Base-by-base conservation (phyloP, 2,113 vertebrate species). In the Sapayoa aenigma region DNA sequence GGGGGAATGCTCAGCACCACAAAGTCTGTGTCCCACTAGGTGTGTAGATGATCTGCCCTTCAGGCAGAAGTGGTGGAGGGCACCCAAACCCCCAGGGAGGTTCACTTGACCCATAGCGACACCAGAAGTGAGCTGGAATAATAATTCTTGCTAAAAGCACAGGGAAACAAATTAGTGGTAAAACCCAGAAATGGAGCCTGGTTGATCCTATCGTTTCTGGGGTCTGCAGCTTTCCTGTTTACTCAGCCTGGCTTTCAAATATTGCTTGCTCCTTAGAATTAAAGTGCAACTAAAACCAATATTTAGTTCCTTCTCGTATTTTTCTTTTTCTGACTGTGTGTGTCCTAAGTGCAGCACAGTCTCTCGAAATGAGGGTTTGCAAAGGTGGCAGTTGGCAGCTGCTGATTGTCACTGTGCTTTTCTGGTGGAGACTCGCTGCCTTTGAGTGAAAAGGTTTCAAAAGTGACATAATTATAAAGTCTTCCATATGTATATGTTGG, bases 221-320 rank as follows among this genome's bases (percentile, higher is more conserved):
- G 80, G 82, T 88, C 92, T 95, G 44, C 3, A 23, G 86, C 72
- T 92, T 95, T 95, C 85, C 91, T 96, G 92, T 94, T 94, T 94
- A 77, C 46, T 90, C 60, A 87, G 66, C 67, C 5, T 14, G 63
- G 27, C 84, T 96, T 97, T 93, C 80, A 71, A 88, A 78, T 78
- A 69, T 58, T 94, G 71, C n/a, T 47, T n/a, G 11, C 37, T 88
- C 67, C 59, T 73, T 27, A 89, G 4, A 31, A 73, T 27, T 59
- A 18, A 63, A 77, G 42, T 44, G 27, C 56, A 71, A 33, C 31
- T 10, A 66, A 77, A 63, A 16, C 18, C 9, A 44, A 49, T 44
- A 37, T 76, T 84, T 78, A 81, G 30, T 67, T 91, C 20, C 12
- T 78, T 77, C 52, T 72, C 28, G 33, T 68, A 0, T 67, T 93